Evolutionary conservation across 2,888 invertebrate genomes (phyloP).

Genomic region (Eilema depressum): DNA sequence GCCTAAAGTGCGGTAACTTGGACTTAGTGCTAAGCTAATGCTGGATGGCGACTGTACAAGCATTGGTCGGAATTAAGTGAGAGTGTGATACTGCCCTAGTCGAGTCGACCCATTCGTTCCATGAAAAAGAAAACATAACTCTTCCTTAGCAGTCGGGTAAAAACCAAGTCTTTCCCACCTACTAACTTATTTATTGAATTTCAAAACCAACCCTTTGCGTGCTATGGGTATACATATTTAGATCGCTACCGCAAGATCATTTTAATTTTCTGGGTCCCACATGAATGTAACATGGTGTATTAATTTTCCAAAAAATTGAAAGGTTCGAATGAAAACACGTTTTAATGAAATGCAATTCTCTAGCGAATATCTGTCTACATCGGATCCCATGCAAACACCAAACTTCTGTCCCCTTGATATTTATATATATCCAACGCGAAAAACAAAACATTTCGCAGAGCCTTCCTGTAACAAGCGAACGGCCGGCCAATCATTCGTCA

Average conservation of each 20-base stretch:
- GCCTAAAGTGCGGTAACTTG: too few relatives aligned
- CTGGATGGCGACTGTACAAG: too few relatives aligned
- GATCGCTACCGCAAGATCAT: not conserved
- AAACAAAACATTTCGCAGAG: slow-evolving; percentile 72
- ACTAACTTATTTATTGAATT: not conserved
- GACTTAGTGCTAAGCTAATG: too few relatives aligned
- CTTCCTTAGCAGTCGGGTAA: not conserved
- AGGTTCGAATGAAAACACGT: not conserved
- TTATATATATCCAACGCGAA: slow-evolving; percentile 57
- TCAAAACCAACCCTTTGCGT: not conserved
- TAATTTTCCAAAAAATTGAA: not conserved
- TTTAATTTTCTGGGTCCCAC: not conserved
- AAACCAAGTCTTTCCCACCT: not conserved
- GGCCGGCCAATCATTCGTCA: slow-evolving; percentile 84
- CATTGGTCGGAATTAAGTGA: too few relatives aligned
- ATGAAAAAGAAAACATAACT: not conserved
- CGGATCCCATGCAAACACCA: slow-evolving; percentile 22
- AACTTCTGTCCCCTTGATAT: slow-evolving; percentile 40
- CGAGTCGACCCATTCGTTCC: not conserved
- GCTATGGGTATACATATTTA: not conserved
- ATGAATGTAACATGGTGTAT: not conserved
- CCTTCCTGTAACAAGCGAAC: slow-evolving; percentile 68
- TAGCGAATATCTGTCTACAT: slow-evolving; percentile 12
- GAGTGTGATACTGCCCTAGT: not conserved
- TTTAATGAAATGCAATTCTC: slow-evolving; percentile 11